These are phyloP conservation scores for Pempheris klunzingeri DNA, from an alignment of 2,797 vertebrate species.

Conservation along the genomic window DNA sequence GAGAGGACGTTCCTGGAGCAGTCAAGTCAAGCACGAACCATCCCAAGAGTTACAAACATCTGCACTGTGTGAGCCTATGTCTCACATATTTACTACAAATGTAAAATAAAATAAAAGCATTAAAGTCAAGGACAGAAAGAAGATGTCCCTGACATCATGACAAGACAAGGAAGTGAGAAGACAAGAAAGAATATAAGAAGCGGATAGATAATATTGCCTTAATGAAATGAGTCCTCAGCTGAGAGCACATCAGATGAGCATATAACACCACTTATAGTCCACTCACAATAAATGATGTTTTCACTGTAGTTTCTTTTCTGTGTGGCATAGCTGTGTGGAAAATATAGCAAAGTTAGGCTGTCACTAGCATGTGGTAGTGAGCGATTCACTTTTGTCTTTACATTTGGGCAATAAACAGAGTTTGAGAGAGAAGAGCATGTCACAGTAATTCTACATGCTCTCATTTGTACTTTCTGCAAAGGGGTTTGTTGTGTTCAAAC, in stretches of 20 bases:
- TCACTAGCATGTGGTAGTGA: conserved; percentile 34
- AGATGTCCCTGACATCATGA: conserved; percentile 34
- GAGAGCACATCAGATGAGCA: not conserved
- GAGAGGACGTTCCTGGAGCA: conserved; percentile 17
- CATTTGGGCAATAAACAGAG: conserved; percentile 34
- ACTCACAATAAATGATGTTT: conserved; percentile 26
- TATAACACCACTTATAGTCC: conserved; percentile 26
- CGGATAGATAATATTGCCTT: conserved; percentile 11
- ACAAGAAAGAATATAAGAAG: conserved; percentile 15
- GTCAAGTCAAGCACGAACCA: too few species aligned
- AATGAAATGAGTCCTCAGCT: conserved; percentile 19
- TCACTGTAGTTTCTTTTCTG: conserved; percentile 25
- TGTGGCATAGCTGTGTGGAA: conserved; percentile 34
- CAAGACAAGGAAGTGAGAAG: conserved; percentile 16
- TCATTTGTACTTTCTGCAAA: conserved; percentile 32
- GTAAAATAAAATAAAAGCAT: conserved; percentile 14
- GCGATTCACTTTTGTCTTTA: conserved; percentile 33
- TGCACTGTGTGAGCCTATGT: not conserved
- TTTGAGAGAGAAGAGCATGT: conserved; percentile 14
- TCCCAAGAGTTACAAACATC: too few species aligned
- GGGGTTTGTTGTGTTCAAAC: conserved; percentile 5
- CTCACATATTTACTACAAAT: conserved; percentile 13
- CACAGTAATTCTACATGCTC: not conserved
- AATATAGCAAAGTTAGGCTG: conserved; percentile 36
- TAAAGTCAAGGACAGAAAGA: conserved; percentile 33